Percentiles rank a stretch among this genome's conserved stretches.
These are phyloP conservation scores for Aromia moschata DNA, from an alignment of 2,888 invertebrate species.

Conservation along the genomic window DNA sequence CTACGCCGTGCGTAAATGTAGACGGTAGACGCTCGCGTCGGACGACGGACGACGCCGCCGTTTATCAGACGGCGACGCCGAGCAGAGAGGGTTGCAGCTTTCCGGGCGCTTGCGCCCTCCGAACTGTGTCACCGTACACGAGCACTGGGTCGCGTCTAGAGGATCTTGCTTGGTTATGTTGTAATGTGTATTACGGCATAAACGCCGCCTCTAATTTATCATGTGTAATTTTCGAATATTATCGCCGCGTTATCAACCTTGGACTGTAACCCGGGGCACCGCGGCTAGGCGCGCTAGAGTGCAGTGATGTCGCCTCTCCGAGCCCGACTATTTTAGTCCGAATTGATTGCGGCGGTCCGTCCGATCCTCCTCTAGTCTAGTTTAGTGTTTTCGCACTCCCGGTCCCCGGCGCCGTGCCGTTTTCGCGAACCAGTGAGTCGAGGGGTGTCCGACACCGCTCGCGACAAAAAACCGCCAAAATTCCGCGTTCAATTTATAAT, in stretches of 20 bases:
- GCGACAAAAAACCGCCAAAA: constrained; percentile 58
- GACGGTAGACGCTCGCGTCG: too few species aligned
- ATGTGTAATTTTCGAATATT: constrained; percentile 51
- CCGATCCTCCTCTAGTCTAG: constrained; percentile 34
- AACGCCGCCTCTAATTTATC: constrained; percentile 53
- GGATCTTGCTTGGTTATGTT: constrained; percentile 58
- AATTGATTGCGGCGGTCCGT: constrained; percentile 58
- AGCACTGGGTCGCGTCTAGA: constrained; percentile 38
- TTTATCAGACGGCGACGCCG: constrained; percentile 17
- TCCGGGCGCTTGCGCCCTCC: constrained; percentile 43
- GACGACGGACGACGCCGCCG: too few species aligned
- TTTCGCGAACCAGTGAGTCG: constrained; percentile 42
- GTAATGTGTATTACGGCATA: constrained; percentile 50
- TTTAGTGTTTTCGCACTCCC: constrained; percentile 28
- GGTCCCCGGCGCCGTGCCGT: constrained; percentile 40
- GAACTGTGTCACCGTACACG: constrained; percentile 35
- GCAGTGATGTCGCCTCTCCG: constrained; percentile 58
- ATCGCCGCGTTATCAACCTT: constrained; percentile 60
- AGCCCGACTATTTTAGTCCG: constrained; percentile 62
- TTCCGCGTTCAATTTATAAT: constrained; percentile 62
- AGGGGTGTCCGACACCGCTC: constrained; percentile 51
- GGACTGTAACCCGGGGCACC: constrained; percentile 59
- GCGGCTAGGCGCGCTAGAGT: constrained; percentile 57
- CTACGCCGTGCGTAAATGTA: too few species aligned
- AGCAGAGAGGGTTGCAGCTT: constrained; percentile 40